Evolutionary conservation across 2,113 vertebrate species (phyloP), one percentile per base, ranked within the genome.

Genomic region (Paradisaea rubra): DNA sequence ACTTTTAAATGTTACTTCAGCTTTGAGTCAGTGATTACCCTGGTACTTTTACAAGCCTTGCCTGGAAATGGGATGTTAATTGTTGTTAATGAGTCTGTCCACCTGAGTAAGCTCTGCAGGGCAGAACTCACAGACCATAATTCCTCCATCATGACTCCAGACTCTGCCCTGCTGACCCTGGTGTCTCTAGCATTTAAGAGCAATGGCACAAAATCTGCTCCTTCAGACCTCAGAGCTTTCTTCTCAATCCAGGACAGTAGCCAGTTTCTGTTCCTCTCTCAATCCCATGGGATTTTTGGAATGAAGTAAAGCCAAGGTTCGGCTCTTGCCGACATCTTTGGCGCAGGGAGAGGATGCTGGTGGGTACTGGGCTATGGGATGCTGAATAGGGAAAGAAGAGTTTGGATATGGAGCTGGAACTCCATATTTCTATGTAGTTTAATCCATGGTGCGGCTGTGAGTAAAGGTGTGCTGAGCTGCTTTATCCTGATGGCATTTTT

Each of bases 11-110:
- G 41, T 86, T 93, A 39, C 83, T 93, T 93, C 68, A 65, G 68
- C 71, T 91, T 96, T 89, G 60, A 91, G 60, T 74, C 77, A 57
- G 68, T 74, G 76, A 82, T 94, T 95, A 70, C 49, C 30, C 53
- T 83, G 33, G 54, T 71, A 66, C 27, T 88, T 95, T 85, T 63
- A 94, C 81, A 87, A 89, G 45, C 37, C n/a, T 33, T 80, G 64
- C 83, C 85, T 94, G 84, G 89, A 97, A 94, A 94, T 89, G 56
- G n/a, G 93, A 96, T 78, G 69, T 95, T 97, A 95, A 95, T 95
- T 95, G 66, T 71, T 87, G 77, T 42, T 94, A 93, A 96, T 88
- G 88, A 88, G 70, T 39, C 64, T 56, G 68, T 88, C 82, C 88
- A 93, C 89, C 91, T 91, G 79, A 85, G 80, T 79, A 91, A 92